phyloP scores from a whole-genome alignment of 1,140 invertebrate genomes.

The Paraescarpia echinospica region DNA sequence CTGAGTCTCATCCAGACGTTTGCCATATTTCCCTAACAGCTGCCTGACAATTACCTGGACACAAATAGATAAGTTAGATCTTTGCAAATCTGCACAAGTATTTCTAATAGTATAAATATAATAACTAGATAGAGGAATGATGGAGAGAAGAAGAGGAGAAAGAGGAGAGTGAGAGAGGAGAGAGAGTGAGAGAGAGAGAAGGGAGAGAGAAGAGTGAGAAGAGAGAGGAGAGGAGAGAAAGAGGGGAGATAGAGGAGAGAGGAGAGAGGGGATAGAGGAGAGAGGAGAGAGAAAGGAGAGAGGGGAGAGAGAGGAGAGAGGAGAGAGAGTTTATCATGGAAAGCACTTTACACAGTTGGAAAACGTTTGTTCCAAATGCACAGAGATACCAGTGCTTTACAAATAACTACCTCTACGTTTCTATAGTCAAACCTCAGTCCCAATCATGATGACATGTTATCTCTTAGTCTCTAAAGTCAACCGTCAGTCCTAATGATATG shows the following conservation, averaged over 20 bases:
- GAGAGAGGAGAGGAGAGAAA: neutral
- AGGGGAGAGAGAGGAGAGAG: neutral
- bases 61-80: neutral
- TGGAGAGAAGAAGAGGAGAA: neutral
- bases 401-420: too few relatives aligned
- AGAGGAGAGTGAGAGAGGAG: neutral
- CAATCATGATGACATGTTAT: too few relatives aligned
- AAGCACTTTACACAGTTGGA: too few relatives aligned
- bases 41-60: constrained; percentile 14
- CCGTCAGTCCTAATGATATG: neutral
- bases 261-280: neutral
- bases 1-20: constrained; percentile 23
- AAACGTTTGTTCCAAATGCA: too few relatives aligned
- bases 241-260: neutral
- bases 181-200: neutral
- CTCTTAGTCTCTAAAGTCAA: neutral
- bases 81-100: neutral
- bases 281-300: neutral
- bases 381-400: too few relatives aligned
- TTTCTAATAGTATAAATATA: neutral
- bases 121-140: neutral
- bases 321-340: neutral
- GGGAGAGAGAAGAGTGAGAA: neutral
- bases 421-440: too few relatives aligned
- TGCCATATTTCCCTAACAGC: constrained; percentile 16